Evolutionary conservation across 2,888 invertebrate species (phyloP).

Genomic region (Neoascia interrupta): DNA sequence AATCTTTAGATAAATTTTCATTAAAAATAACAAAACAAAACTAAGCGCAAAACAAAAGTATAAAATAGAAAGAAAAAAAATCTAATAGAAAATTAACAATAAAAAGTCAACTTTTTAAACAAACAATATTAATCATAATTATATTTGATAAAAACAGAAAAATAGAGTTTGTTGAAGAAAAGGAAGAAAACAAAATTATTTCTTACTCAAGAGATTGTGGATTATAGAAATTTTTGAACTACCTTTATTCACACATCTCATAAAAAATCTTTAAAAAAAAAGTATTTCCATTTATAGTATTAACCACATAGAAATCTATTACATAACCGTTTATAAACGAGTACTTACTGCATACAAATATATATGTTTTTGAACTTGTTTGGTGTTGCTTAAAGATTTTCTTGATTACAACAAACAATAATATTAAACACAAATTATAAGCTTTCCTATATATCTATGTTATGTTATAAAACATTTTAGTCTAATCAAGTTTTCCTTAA

Average conservation of each 20-base stretch:
- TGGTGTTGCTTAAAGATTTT: slow-evolving; percentile 55
- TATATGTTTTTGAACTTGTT: slow-evolving; percentile 39
- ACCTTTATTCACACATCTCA: slow-evolving; percentile 68
- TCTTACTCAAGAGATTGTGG: slow-evolving; percentile 54
- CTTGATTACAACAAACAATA: slow-evolving; percentile 41
- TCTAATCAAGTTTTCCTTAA: slow-evolving; percentile 50
- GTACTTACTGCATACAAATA: slow-evolving; percentile 39
- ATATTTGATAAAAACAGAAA: slow-evolving; percentile 26
- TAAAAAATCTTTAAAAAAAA: slow-evolving; percentile 5
- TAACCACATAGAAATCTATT: slow-evolving; percentile 41
- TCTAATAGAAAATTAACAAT: slow-evolving; percentile 67
- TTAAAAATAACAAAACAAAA: slow-evolving; percentile 71
- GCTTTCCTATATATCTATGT: slow-evolving; percentile 64
- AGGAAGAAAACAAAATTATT: slow-evolving; percentile 14
- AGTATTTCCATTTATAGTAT: slow-evolving; percentile 8
- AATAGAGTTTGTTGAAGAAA: slow-evolving; percentile 18
- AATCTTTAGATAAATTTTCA: slow-evolving; percentile 78
- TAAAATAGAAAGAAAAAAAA: slow-evolving; percentile 59
- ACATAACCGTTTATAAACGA: not conserved
- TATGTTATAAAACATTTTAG: slow-evolving; percentile 60
- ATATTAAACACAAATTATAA: slow-evolving; percentile 30
- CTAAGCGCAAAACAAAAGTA: slow-evolving; percentile 42
- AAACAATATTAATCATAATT: slow-evolving; percentile 40
- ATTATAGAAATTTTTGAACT: slow-evolving; percentile 66
- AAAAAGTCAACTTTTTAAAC: slow-evolving; percentile 14